Percentiles rank a stretch among this genome's conserved stretches.
These are phyloP conservation scores for Xerus rutilus DNA, from an alignment of 2,797 vertebrate genomes.

Conservation along the genomic window DNA sequence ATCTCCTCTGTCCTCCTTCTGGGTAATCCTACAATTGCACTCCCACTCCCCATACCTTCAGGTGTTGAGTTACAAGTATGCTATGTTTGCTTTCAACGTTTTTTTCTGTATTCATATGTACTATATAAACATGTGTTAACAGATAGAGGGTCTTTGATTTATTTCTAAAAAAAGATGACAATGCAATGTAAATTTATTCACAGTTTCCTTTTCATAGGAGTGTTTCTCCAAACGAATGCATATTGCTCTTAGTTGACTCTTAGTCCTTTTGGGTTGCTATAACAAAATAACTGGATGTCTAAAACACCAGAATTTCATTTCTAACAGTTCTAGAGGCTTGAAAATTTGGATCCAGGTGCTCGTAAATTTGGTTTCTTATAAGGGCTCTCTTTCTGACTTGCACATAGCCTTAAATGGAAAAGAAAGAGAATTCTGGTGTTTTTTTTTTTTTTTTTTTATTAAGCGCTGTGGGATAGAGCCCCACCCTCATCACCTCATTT, in stretches of 20 bases:
- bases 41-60: neutral
- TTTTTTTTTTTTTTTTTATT: too few species aligned
- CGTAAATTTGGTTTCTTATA: too few species aligned
- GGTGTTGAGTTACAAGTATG: neutral
- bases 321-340: too few species aligned
- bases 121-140: neutral
- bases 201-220: neutral
- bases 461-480: neutral
- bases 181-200: neutral
- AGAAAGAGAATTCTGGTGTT: too few species aligned
- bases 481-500: neutral
- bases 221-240: neutral
- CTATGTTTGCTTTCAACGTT: neutral
- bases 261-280: too few species aligned
- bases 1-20: neutral
- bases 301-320: too few species aligned
- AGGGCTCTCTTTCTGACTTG: too few species aligned
- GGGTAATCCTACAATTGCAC: neutral
- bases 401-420: too few species aligned
- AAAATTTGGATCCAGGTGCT: too few species aligned
- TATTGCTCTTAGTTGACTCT: neutral
- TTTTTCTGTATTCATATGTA: neutral
- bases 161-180: neutral
- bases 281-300: too few species aligned
- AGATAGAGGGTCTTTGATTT: neutral